Conservation (phyloP, 2,888 invertebrate genomes). For the Leucania comma region DNA sequence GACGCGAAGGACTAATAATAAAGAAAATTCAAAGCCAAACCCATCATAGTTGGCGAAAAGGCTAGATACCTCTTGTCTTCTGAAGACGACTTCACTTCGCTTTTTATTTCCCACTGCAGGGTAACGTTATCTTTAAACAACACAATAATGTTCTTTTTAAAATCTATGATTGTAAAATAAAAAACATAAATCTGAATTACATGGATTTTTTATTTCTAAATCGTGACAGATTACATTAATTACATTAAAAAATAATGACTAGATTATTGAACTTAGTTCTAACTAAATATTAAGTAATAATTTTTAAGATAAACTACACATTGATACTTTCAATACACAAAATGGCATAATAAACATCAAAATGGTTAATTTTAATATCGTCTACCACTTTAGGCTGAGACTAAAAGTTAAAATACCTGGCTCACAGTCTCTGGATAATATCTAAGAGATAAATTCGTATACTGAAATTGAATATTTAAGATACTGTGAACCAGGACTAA, state of each 20-base stretch:
- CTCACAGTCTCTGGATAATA: neutral
- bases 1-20: too few relatives aligned
- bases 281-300: neutral
- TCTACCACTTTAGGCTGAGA: neutral
- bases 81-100: too few relatives aligned
- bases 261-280: neutral
- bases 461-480: neutral
- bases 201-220: constrained; percentile 40
- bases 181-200: constrained; percentile 11
- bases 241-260: constrained; percentile 15
- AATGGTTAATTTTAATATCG: neutral
- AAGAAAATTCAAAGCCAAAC: too few relatives aligned
- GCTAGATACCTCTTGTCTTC: too few relatives aligned
- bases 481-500: neutral
- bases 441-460: neutral
- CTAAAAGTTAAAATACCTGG: constrained; percentile 11
- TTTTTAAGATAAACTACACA: constrained; percentile 8
- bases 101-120: neutral
- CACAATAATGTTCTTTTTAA: neutral
- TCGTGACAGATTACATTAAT: neutral
- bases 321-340: neutral
- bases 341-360: constrained; percentile 14
- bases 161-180: constrained; percentile 5
- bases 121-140: neutral
- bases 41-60: too few relatives aligned